Evolutionary conservation across 2,888 invertebrate species (phyloP).

Genomic region (Hydriomena furcata): DNA sequence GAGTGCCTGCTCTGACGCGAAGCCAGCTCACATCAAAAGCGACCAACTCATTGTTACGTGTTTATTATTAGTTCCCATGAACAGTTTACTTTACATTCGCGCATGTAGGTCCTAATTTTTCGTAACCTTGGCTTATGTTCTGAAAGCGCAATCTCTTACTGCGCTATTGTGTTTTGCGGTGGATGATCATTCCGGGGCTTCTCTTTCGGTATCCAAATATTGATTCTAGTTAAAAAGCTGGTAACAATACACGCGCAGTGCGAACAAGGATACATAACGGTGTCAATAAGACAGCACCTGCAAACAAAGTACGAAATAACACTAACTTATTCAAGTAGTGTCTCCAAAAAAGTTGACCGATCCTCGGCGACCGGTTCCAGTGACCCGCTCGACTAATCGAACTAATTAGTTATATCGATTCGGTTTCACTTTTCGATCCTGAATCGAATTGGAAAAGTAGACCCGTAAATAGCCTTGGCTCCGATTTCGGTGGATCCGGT

Average conservation of each 20-base stretch:
- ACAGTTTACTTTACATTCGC: conserved; percentile 62
- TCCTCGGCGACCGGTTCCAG: conserved; percentile 54
- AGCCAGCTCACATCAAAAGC: conserved; percentile 66
- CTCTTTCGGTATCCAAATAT: conserved; percentile 45
- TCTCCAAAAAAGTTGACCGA: conserved; percentile 60
- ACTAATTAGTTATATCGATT: conserved; percentile 66
- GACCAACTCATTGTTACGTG: conserved; percentile 74
- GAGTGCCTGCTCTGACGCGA: conserved; percentile 69
- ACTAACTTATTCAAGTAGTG: conserved; percentile 64
- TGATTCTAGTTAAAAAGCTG: conserved; percentile 39
- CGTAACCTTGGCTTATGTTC: conserved; percentile 64
- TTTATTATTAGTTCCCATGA: conserved; percentile 75
- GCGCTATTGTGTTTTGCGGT: conserved; percentile 41
- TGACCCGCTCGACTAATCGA: conserved; percentile 66
- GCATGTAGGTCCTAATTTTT: conserved; percentile 60
- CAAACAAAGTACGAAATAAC: conserved; percentile 62
- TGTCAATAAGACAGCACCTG: conserved; percentile 66
- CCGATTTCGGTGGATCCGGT: conserved; percentile 47
- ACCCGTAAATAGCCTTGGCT: conserved; percentile 63
- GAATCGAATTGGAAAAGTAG: conserved; percentile 44
- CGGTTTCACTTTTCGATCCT: conserved; percentile 70
- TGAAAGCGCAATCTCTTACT: conserved; percentile 51
- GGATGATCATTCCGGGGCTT: conserved; percentile 39
- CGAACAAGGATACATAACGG: conserved; percentile 60
- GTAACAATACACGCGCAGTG: conserved; percentile 34